Evolutionary conservation across 2,888 invertebrate genomes (phyloP), one percentile per base, ranked within the genome.

Genomic region (Aleiodes leptofemur): DNA sequence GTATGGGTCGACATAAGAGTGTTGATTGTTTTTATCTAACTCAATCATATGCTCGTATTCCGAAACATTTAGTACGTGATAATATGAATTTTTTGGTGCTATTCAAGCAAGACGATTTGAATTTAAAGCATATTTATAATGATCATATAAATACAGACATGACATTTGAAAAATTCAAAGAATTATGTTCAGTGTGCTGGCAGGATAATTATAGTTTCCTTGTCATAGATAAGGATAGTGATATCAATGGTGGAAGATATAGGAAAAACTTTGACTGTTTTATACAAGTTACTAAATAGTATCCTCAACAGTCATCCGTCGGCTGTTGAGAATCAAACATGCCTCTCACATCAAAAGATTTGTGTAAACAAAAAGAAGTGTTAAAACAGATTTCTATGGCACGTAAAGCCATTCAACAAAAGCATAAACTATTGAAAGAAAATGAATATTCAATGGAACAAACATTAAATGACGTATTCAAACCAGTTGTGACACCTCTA

Each of bases 91-190:
- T 81, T 16, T 57, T 82, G 5, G 74, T 82, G 4, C 11, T 83
- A n/a, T 82, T 82, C 23, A 74, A 76, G 53, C 82, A 82, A 75
- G 82, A 82, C 76, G 79, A 80, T 38, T 77, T 76, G 66, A 82
- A 83, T 80, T 34, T 34, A 6, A 34, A 34, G 6, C 34, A 34
- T 34, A 69, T 81, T 8, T 81, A 80, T 64, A 68, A 80, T 48
- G 81, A 83, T 76, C 81, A 82, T 70, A 78, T 81, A 16, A 80
- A 79, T 51, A 79, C 77, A 0, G 76, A 83, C 57, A 80, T 83
- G 76, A 43, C 77, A 8, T 84, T 74, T 56, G 53, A 72, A 51
- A 29, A 77, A 68, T 82, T 81, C 48, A 79, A 79, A 74, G 56
- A 78, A 50, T 74, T 81, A 64, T 77, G 80, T 72, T 57, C 69